Evolutionary conservation across 2,888 invertebrate genomes (phyloP).

Genomic region (Rugalucina vietnamica): DNA sequence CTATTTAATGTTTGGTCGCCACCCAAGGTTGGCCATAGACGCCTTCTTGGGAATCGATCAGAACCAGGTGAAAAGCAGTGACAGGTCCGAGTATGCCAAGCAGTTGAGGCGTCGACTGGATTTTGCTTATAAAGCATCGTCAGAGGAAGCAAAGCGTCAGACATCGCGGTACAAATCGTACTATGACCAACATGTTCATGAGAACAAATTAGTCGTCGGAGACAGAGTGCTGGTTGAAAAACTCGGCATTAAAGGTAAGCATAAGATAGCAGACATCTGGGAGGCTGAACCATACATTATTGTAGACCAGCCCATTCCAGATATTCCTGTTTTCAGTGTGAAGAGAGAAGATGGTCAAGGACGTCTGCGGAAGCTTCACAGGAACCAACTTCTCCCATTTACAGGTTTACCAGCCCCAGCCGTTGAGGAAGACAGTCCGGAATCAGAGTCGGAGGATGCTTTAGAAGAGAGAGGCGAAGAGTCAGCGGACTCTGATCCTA

Average conservation of each 20-base stretch:
- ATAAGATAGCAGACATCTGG: conserved; percentile 28
- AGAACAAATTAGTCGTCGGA: conserved; percentile 1
- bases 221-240: too few relatives aligned
- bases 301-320: background rate
- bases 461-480: too few relatives aligned
- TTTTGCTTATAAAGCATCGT: conserved; percentile 12
- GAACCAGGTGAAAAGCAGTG: background rate
- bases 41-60: background rate
- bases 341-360: conserved; percentile 6
- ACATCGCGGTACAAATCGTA: conserved; percentile 6
- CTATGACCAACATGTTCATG: conserved; percentile 10
- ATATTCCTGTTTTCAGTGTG: conserved; percentile 38
- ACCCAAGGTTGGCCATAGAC: background rate
- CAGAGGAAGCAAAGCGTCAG: background rate
- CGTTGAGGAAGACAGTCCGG: too few relatives aligned
- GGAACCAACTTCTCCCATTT: conserved; percentile 27
- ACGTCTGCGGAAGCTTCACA: background rate
- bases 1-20: background rate
- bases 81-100: background rate
- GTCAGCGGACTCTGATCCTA: too few relatives aligned
- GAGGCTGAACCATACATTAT: conserved; percentile 23
- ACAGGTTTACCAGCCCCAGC: too few relatives aligned
- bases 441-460: too few relatives aligned
- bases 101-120: background rate
- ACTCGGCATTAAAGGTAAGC: conserved; percentile 12